phyloP scores from a whole-genome alignment of 2,113 vertebrate genomes.

The Todiramphus saurophagus region DNA sequence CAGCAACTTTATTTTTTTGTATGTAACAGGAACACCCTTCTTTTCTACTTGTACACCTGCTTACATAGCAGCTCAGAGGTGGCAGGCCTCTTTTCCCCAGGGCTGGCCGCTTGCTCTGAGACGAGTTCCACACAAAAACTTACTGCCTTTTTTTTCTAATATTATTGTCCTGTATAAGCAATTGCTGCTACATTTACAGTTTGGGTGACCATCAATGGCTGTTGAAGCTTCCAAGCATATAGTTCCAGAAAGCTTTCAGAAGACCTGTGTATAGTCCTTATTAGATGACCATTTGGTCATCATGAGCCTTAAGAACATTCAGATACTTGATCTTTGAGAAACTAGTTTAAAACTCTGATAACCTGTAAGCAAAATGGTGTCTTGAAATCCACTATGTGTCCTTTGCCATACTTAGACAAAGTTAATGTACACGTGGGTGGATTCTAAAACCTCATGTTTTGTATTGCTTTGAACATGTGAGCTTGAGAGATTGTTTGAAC shows the following conservation, averaged over 20 bases:
- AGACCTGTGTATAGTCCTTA: background rate
- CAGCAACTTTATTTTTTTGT: background rate
- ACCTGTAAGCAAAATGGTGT: background rate
- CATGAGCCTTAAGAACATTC: background rate
- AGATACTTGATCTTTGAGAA: background rate
- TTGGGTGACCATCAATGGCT: background rate
- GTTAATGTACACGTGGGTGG: background rate
- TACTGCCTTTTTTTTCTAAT: background rate
- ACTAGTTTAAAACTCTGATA: background rate
- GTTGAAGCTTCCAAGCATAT: background rate
- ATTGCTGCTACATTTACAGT: background rate
- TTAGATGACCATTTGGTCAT: background rate
- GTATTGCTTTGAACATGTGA: background rate
- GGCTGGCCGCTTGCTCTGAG: background rate
- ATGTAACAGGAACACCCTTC: background rate
- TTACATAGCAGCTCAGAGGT: background rate
- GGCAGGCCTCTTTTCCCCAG: background rate
- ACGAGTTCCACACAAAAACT: background rate
- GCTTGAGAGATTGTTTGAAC: slow-evolving; percentile 19
- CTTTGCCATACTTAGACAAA: slow-evolving; percentile 26
- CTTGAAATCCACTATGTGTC: background rate
- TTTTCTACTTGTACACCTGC: background rate
- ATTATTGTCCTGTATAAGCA: background rate
- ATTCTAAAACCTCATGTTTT: slow-evolving; percentile 10
- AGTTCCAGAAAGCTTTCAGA: background rate